Percentiles rank a stretch among this genome's conserved stretches.
These are phyloP conservation scores for Hylaea fasciaria DNA, from an alignment of 2,888 invertebrate species.

Conservation along the genomic window DNA sequence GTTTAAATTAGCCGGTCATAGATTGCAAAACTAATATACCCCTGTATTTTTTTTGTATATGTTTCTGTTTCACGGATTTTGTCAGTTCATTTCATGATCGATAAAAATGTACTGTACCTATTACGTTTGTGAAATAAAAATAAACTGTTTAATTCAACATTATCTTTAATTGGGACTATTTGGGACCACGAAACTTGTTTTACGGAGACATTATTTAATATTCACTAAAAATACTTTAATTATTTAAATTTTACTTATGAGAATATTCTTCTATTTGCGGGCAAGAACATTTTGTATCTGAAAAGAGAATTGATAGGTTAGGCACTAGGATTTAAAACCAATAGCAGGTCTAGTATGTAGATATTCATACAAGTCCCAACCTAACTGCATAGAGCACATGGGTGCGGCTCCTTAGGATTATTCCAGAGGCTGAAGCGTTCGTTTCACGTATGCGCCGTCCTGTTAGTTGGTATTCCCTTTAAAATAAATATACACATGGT, in stretches of 20 bases:
- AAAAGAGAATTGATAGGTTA: conserved; percentile 38
- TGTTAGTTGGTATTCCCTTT: conserved; percentile 11
- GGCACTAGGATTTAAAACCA: neutral
- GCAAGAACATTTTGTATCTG: conserved; percentile 52
- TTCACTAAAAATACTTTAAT: neutral
- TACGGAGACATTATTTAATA: no score
- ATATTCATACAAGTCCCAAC: neutral
- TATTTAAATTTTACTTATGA: neutral
- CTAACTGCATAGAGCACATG: neutral
- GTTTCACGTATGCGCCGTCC: neutral
- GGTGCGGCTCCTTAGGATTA: neutral
- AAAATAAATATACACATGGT: neutral
- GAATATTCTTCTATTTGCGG: conserved; percentile 33
- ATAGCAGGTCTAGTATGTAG: neutral
- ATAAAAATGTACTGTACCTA: neutral
- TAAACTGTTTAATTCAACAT: neutral
- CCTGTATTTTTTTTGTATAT: no score
- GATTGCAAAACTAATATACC: conserved; percentile 53
- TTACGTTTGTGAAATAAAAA: conserved; percentile 31
- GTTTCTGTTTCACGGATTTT: no score
- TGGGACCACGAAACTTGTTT: conserved; percentile 2
- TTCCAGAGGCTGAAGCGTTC: conserved; percentile 1
- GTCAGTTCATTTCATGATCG: no score
- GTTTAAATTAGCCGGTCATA: conserved; percentile 74
- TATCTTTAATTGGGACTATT: neutral